Evolutionary conservation across 2,888 invertebrate species (phyloP).

Genomic region (Scelioninae gen. 1): DNA sequence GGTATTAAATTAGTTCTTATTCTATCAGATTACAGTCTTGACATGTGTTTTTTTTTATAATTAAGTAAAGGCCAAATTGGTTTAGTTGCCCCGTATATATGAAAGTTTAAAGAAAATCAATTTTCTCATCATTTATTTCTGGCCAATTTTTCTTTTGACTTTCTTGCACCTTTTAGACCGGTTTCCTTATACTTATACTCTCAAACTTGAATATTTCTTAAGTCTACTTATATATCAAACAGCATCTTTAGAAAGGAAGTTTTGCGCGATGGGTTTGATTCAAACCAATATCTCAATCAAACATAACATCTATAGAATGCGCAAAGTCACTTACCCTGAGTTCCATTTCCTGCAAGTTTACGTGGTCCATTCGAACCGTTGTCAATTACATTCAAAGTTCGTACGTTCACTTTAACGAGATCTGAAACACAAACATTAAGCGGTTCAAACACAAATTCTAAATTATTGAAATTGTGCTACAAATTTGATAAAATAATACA

Average conservation of each 20-base stretch:
- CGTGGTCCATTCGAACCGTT: slow-evolving; percentile 26
- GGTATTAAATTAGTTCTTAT: too few relatives aligned
- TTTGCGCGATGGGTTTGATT: neutral
- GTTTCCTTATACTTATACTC: too few relatives aligned
- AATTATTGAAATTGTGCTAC: neutral
- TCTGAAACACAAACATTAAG: slow-evolving; percentile 46
- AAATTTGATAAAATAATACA: neutral
- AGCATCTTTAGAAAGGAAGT: too few relatives aligned
- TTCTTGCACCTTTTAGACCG: too few relatives aligned
- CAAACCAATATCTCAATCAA: slow-evolving; percentile 6
- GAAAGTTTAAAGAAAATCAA: too few relatives aligned
- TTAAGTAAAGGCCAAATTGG: neutral
- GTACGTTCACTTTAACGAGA: slow-evolving; percentile 20
- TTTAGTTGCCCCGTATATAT: too few relatives aligned
- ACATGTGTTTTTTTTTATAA: neutral
- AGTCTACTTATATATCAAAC: too few relatives aligned
- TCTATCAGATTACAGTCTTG: too few relatives aligned
- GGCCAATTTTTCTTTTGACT: too few relatives aligned
- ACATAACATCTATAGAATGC: slow-evolving; percentile 16
- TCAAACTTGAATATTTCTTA: too few relatives aligned
- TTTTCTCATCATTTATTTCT: too few relatives aligned
- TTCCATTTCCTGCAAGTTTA: slow-evolving; percentile 23
- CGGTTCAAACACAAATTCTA: slow-evolving; percentile 9
- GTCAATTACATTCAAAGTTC: slow-evolving; percentile 31
- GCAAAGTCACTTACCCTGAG: slow-evolving; percentile 40